Evolutionary conservation across 2,797 vertebrate species (phyloP), one percentile per base, ranked within the genome.

Genomic region (Pelodytes ibericus): DNA sequence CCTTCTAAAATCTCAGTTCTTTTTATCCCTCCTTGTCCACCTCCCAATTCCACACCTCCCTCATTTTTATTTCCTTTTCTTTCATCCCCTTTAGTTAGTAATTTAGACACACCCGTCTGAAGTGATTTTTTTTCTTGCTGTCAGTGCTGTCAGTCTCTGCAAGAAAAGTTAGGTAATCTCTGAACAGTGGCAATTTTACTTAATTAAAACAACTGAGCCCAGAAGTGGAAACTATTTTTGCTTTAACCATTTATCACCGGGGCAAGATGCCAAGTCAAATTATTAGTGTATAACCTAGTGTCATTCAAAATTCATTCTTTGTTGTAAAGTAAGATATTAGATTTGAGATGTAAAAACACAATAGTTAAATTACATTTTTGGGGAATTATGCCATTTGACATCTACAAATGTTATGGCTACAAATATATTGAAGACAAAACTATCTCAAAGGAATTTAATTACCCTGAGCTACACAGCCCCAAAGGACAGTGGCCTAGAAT

Each of bases 41-140:
- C 76, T 79, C 71, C 76, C 63, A 62, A 68, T 61, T 62, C 57
- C 63, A 72, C 76, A 68, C 70, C 76, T 79, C 63, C 70, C 64
- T 44, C 41, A 66, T 72, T 60, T 78, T 72, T 78, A 78, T 72
- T 72, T 78, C 61, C 63, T 73, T 73, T 72, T 72, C 75, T 78
- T 67, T 78, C 57, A 73, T 79, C 76, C 71, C 70, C 70, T 72
- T 72, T n/a, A 61, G 70, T 68, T 64, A 68, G 63, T 78, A 72
- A 78, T 79, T 79, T 73, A 59, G 70, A 79, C 76, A 76, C 74
- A 62, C 76, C 76, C 47, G 70, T 79, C 63, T 79, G 57, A 56
- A 62, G 51, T 70, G 47, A 44, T 51, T 70, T 57, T 49, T 7
- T 26, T 78, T 70, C 44, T 39, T 9, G n/a, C 57, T 79, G 56